Conservation (phyloP, 2,888 invertebrate genomes). For the Clusia tigrina region DNA sequence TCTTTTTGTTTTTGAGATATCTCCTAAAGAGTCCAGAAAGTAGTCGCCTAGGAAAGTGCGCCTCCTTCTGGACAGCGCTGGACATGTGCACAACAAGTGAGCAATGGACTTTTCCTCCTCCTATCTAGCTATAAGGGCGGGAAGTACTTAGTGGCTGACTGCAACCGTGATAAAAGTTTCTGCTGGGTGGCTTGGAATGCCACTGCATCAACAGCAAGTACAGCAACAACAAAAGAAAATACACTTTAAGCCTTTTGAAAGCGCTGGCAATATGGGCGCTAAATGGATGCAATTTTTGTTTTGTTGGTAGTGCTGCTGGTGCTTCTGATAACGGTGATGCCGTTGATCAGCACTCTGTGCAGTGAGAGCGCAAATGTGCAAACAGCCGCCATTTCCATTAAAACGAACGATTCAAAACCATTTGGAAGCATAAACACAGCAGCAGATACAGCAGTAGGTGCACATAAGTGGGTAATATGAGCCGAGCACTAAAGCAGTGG, state of each 20-base stretch:
- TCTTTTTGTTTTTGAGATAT: no score
- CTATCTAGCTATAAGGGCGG: no score
- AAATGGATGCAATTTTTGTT: background rate
- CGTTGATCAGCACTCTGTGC: background rate
- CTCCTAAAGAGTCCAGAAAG: no score
- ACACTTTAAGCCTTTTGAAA: background rate
- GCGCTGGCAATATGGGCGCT: background rate
- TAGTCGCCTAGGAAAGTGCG: no score
- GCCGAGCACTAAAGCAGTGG: conserved; percentile 1
- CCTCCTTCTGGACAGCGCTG: no score
- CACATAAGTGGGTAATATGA: conserved; percentile 24
- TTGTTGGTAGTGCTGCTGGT: background rate
- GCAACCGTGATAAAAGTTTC: no score
- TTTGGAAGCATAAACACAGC: conserved; percentile 1
- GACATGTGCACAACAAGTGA: no score
- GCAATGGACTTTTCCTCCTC: no score
- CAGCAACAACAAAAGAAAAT: background rate
- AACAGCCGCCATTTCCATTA: conserved; percentile 24
- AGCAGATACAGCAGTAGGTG: conserved; percentile 19
- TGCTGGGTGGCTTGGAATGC: no score
- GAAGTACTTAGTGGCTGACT: no score
- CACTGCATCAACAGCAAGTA: background rate
- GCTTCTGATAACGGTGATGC: background rate
- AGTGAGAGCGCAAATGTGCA: conserved; percentile 18
- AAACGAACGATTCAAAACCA: conserved; percentile 20